Conservation (phyloP, 2,888 invertebrate species). For the Euzetes globulus region DNA sequence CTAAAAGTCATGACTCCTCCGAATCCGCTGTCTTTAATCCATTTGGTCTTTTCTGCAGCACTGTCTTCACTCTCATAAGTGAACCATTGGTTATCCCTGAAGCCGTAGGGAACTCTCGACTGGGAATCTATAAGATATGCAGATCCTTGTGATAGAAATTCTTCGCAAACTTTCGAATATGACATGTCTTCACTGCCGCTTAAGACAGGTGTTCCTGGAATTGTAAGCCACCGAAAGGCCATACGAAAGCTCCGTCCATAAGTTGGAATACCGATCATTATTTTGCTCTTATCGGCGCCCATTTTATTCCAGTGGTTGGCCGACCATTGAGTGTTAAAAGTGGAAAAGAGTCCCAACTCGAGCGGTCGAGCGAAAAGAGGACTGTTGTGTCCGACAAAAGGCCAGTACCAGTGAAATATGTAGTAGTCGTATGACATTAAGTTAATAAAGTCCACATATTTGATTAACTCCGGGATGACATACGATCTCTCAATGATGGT, state of each 20-base stretch:
- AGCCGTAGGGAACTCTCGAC: slow-evolving; percentile 27
- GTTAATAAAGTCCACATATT: slow-evolving; percentile 75
- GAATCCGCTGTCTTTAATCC: slow-evolving; percentile 31
- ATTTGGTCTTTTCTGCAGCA: slow-evolving; percentile 28
- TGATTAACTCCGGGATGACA: slow-evolving; percentile 65
- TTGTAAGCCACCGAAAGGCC: background rate
- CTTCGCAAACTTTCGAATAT: slow-evolving; percentile 24
- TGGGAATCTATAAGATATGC: slow-evolving; percentile 1
- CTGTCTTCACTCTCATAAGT: slow-evolving; percentile 28
- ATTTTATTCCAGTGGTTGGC: slow-evolving; percentile 65
- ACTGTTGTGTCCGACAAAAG: slow-evolving; percentile 57
- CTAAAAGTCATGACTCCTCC: slow-evolving; percentile 33
- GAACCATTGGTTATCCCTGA: slow-evolving; percentile 24
- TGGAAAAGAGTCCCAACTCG: slow-evolving; percentile 60
- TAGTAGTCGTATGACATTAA: slow-evolving; percentile 88
- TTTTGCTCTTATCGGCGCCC: slow-evolving; percentile 67
- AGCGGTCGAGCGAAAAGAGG: slow-evolving; percentile 60
- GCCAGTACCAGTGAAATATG: slow-evolving; percentile 58
- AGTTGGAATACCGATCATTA: slow-evolving; percentile 76
- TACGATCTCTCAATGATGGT: slow-evolving; percentile 68
- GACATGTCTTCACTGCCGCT: slow-evolving; percentile 4
- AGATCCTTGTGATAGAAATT: background rate
- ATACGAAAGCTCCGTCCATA: slow-evolving; percentile 66
- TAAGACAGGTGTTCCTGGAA: slow-evolving; percentile 27
- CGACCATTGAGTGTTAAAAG: slow-evolving; percentile 69